These are phyloP conservation scores for Orchestia grillus DNA, from an alignment of 1,140 invertebrate genomes.

Conservation along the genomic window DNA sequence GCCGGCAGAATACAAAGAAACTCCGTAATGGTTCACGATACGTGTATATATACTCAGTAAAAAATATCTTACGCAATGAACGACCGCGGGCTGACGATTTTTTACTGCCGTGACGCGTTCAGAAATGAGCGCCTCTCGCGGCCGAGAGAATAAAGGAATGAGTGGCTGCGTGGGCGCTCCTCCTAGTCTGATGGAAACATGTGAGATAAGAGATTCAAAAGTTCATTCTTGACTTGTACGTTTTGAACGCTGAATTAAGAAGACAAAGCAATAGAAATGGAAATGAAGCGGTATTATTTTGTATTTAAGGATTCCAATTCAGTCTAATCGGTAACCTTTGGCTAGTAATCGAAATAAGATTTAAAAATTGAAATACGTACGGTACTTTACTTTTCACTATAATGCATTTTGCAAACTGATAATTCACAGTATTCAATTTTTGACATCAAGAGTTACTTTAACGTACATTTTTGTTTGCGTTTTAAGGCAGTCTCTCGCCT, in stretches of 20 bases:
- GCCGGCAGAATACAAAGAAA: not conserved
- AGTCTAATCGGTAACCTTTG: not conserved
- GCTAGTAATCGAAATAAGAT: too few species aligned
- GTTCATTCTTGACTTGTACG: not conserved
- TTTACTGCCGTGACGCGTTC: not conserved
- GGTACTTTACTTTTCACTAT: too few species aligned
- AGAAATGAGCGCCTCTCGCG: not conserved
- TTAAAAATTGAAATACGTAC: too few species aligned
- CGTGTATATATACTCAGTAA: not conserved
- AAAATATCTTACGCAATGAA: not conserved
- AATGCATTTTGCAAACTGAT: too few species aligned
- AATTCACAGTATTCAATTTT: too few species aligned
- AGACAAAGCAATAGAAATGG: too few species aligned
- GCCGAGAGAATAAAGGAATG: not conserved
- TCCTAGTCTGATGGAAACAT: not conserved
- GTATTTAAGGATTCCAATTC: not conserved
- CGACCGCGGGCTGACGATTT: not conserved
- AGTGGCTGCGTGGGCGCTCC: not conserved
- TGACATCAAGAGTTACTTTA: too few species aligned
- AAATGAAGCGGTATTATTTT: not conserved
- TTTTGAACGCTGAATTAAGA: not conserved
- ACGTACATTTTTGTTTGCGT: too few species aligned
- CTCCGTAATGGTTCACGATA: not conserved
- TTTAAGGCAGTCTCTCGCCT: too few species aligned
- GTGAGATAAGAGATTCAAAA: not conserved